Evolutionary conservation across 2,888 invertebrate genomes (phyloP).

Genomic region (Meteorus colon): DNA sequence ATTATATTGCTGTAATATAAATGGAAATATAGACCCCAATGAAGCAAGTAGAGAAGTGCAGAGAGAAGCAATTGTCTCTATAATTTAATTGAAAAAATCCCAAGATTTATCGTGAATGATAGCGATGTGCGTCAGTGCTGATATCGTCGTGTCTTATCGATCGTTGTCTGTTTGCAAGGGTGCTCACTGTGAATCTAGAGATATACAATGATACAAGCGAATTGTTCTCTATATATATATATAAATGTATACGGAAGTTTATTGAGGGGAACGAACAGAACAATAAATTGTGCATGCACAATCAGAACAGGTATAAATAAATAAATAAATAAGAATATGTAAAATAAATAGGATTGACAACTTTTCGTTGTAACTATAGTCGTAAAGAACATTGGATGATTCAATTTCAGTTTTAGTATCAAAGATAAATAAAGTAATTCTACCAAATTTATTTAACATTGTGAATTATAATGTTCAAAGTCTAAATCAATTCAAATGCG

Average conservation of each 20-base stretch:
- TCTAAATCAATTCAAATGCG: no score
- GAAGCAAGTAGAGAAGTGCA: neutral
- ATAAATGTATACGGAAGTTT: neutral
- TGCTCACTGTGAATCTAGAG: constrained; percentile 13
- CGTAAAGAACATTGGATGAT: no score
- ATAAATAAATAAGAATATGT: no score
- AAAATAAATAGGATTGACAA: no score
- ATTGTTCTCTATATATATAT: constrained; percentile 11
- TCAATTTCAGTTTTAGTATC: no score
- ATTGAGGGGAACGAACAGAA: neutral
- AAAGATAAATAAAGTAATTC: no score
- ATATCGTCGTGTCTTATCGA: constrained; percentile 60
- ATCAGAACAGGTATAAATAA: neutral
- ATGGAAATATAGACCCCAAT: neutral
- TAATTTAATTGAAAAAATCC: constrained; percentile 35
- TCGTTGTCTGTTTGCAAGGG: constrained; percentile 43
- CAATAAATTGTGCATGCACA: no score
- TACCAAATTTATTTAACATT: no score
- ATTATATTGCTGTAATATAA: neutral
- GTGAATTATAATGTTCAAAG: no score
- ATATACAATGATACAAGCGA: neutral
- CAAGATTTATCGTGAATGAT: constrained; percentile 38
- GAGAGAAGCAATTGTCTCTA: constrained; percentile 21
- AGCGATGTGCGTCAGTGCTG: constrained; percentile 62
- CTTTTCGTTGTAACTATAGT: no score